Conservation (phyloP, 2,888 invertebrate genomes). For the Zaprionus obscuricornis region DNA sequence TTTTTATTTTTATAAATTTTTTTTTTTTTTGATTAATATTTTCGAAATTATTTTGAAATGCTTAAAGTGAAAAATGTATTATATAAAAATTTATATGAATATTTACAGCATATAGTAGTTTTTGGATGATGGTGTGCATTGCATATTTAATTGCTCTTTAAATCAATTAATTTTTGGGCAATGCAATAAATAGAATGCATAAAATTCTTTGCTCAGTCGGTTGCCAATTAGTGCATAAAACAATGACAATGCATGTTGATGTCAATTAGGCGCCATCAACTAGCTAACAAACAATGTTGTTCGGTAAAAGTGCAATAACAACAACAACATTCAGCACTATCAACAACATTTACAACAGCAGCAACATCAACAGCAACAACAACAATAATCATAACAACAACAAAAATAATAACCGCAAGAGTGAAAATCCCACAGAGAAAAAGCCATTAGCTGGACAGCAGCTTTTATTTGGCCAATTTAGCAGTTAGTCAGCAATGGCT, state of each 20-base stretch:
- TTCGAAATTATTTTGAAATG: background rate
- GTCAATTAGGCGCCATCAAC: constrained; percentile 56
- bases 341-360: constrained; percentile 8
- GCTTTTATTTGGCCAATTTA: constrained; percentile 56
- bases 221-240: constrained; percentile 47
- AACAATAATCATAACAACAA: constrained; percentile 16
- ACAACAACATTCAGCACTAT: constrained; percentile 8
- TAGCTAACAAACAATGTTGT: constrained; percentile 39
- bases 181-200: constrained; percentile 17
- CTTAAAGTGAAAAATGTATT: constrained; percentile 6
- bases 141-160: constrained; percentile 51
- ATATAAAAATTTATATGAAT: background rate
- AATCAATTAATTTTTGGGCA: constrained; percentile 59
- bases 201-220: background rate
- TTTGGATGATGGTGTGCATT: constrained; percentile 5
- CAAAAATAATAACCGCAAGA: background rate
- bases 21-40: no score
- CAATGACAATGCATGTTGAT: constrained; percentile 51
- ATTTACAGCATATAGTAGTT: background rate
- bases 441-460: constrained; percentile 40
- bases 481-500: constrained; percentile 12
- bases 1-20: constrained; percentile 13
- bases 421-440: constrained; percentile 24
- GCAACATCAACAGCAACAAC: constrained; percentile 12
- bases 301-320: constrained; percentile 21